These are phyloP conservation scores for Ferrisia virgata DNA, from an alignment of 2,888 invertebrate species.

Conservation along the genomic window DNA sequence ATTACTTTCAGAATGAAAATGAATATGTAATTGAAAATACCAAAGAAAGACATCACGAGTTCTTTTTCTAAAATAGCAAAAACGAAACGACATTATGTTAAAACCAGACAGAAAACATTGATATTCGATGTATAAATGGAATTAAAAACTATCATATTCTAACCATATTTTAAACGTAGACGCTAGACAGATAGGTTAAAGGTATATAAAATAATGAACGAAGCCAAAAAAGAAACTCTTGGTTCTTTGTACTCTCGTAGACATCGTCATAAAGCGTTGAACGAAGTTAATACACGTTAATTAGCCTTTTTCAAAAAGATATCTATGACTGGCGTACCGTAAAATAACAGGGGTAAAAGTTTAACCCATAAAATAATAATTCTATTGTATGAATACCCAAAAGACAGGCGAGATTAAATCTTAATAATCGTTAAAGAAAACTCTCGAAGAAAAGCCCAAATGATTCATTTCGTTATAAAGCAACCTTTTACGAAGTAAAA, in stretches of 20 bases:
- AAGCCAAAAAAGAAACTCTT: background rate
- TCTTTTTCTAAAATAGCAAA: no score
- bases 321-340: background rate
- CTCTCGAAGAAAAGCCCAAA: background rate
- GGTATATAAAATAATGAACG: no score
- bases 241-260: background rate
- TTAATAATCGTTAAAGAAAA: constrained; percentile 3
- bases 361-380: constrained; percentile 6
- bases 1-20: no score
- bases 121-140: no score
- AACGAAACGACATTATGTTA: no score
- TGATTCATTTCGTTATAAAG: background rate
- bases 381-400: constrained; percentile 14
- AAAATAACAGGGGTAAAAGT: background rate
- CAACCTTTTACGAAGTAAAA: background rate
- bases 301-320: background rate
- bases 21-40: no score
- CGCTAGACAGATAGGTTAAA: no score
- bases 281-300: background rate
- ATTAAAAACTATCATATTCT: no score
- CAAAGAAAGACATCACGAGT: no score
- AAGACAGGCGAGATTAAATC: background rate
- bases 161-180: no score
- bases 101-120: no score
- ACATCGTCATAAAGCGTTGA: background rate